Evolutionary conservation across 2,113 vertebrate species (phyloP).

Genomic region (Cheirogaleus medius): DNA sequence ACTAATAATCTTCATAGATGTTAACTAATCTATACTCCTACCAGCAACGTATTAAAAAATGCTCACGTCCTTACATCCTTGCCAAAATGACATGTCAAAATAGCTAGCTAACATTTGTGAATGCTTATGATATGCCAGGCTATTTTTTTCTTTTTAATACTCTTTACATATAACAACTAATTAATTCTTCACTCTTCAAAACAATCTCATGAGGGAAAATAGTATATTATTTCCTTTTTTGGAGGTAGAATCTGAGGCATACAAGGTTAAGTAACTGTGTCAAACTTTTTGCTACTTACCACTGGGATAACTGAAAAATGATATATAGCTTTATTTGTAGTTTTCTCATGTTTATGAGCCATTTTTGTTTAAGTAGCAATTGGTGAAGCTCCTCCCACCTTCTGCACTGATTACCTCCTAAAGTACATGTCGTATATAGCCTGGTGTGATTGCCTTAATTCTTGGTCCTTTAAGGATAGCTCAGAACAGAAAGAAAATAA

Average conservation of each 20-base stretch:
- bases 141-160: not conserved
- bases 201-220: slow-evolving; percentile 1
- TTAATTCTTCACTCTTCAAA: not conserved
- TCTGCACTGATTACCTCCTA: not conserved
- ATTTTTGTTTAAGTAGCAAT: not conserved
- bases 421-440: not conserved
- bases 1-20: not conserved
- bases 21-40: not conserved
- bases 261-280: not conserved
- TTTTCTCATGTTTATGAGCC: not conserved
- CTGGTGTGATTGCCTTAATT: not conserved
- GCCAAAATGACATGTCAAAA: not conserved
- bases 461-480: not conserved
- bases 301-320: not conserved
- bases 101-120: not conserved
- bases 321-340: not conserved
- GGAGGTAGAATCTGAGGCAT: not conserved
- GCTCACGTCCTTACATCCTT: not conserved
- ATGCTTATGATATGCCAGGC: not conserved
- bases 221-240: not conserved
- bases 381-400: not conserved
- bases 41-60: not conserved
- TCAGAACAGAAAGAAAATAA: slow-evolving; percentile 4
- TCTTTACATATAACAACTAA: not conserved
- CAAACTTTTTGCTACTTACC: not conserved